A percentile compares a stretch with the other conserved stretches of the same genome.
Conservation (phyloP, 2,888 invertebrate genomes). For the Caenorhabditis drosophilae region DNA sequence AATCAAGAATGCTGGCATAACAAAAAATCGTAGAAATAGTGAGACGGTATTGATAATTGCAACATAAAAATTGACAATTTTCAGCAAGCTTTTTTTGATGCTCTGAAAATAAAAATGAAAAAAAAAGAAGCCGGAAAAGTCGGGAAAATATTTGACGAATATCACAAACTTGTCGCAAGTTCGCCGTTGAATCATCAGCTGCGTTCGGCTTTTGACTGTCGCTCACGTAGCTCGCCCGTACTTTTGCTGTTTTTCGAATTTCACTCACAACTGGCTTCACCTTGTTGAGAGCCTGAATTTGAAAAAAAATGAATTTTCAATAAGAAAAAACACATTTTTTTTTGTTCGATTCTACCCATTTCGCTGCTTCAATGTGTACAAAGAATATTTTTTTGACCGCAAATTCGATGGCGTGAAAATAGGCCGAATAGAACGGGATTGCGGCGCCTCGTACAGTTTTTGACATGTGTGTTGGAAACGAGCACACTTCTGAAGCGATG, state of each 20-base stretch:
- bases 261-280: conserved; percentile 28
- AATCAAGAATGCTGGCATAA: conserved; percentile 27
- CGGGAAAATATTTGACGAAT: neutral
- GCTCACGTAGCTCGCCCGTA: conserved; percentile 10
- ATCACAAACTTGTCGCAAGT: conserved; percentile 13
- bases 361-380: conserved; percentile 28
- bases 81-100: conserved; percentile 27
- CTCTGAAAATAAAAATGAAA: conserved; percentile 13
- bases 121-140: neutral
- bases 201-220: conserved; percentile 23
- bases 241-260: conserved; percentile 24
- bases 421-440: conserved; percentile 33
- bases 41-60: conserved; percentile 23
- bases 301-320: neutral
- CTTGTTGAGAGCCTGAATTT: conserved; percentile 8
- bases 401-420: conserved; percentile 31
- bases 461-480: conserved; percentile 15
- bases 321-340: neutral
- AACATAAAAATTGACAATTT: conserved; percentile 24
- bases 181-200: conserved; percentile 30
- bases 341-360: conserved; percentile 16
- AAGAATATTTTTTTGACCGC: conserved; percentile 28
- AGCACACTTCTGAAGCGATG: conserved; percentile 23
- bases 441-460: conserved; percentile 35
- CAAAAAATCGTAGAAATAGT: conserved; percentile 19